Base-by-base conservation (phyloP, 2,113 vertebrate genomes). In the Istiophorus platypterus region DNA sequence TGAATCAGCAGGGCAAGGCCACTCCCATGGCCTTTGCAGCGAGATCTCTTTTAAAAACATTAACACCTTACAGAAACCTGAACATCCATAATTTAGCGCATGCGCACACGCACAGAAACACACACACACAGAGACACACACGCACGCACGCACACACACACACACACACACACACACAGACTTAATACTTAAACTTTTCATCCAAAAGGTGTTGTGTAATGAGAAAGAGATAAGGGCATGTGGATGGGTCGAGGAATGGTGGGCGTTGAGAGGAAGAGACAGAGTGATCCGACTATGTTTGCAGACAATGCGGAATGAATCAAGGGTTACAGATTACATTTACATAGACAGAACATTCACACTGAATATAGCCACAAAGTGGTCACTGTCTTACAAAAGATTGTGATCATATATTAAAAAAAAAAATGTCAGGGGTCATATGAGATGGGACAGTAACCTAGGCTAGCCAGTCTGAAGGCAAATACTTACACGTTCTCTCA, bases 41-140 rank as follows among this genome's bases (percentile, higher is more conserved):
- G 11, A 83, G 59, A 81, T 66, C 62, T 71, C 26, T 72, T 52
- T 76, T 72, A 57, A 68, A 83, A 85, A 76, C 57, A 76, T 67
- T 68, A 80, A 65, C 1, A 13, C 76, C 65, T 67, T 56, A 58
- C 41, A 73, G n/a, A 67, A 76, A 87, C 63, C 11, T 58, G 41
- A 70, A 42, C 65, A 82, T 81, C 51, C 20, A 81, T 75, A 66
- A 82, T 74, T 74, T 51, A 71, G 56, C 51, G 56, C 6, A n/a
- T 13, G 20, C 42, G 20, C 61, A 37, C 37, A 34, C 39, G 10
- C 54, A 52, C 20, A 39, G 45, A 52, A 14, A 29, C 37, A 61
- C 31, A 63, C 54, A 34, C 41, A 37, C 59, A 37, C 45, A 34
- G 29, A 39, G 45, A 71, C 65, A 56, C 18, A 78, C 66, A 27